Conservation (phyloP, 1,140 invertebrate genomes). For the Drosophila mayri region DNA sequence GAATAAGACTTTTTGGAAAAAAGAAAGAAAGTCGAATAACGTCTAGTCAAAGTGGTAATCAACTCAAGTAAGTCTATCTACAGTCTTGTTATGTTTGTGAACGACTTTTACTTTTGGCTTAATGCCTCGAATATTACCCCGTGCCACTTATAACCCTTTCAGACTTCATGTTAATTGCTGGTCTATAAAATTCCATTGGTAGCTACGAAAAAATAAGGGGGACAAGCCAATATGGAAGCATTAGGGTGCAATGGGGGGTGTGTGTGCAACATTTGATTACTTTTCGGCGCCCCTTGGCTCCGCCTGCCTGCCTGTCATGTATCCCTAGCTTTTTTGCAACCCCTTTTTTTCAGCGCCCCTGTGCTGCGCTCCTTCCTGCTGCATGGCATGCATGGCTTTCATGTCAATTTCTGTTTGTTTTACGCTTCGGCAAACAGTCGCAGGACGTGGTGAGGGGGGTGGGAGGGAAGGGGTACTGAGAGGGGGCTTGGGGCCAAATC, state of each 20-base stretch:
- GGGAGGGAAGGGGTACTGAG: background rate
- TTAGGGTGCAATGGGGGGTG: slow-evolving; percentile 24
- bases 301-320: slow-evolving; percentile 2
- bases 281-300: slow-evolving; percentile 40
- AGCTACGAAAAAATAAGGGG: background rate
- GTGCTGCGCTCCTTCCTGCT: background rate
- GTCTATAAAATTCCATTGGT: background rate
- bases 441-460: background rate
- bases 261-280: slow-evolving; percentile 75
- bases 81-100: background rate
- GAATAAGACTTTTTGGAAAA: background rate
- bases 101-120: slow-evolving; percentile 1
- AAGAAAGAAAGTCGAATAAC: background rate
- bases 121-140: slow-evolving; percentile 6
- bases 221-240: slow-evolving; percentile 28
- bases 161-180: slow-evolving; percentile 12
- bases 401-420: slow-evolving; percentile 75
- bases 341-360: background rate
- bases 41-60: background rate
- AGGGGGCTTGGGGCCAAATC: slow-evolving; percentile 41
- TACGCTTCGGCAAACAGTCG: slow-evolving; percentile 69
- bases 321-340: background rate
- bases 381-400: slow-evolving; percentile 44
- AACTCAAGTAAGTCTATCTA: background rate
- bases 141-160: slow-evolving; percentile 9